Evolutionary conservation across 2,888 invertebrate species (phyloP), one percentile per base, ranked within the genome.

Genomic region (Thumatha senex): DNA sequence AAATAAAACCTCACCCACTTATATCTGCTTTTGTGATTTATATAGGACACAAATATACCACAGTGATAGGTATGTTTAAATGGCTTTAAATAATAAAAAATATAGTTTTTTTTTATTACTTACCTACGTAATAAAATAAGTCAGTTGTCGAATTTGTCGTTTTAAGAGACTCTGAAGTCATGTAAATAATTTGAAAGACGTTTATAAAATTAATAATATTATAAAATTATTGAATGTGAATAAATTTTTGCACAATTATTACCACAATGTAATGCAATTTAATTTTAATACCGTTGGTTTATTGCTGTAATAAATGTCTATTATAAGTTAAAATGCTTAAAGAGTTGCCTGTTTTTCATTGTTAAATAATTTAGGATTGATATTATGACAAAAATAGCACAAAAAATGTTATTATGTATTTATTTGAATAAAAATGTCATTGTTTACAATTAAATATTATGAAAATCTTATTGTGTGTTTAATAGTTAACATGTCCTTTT

Each of bases 401-500:
- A 51, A 65, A 56, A 40, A 31, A 49, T 42, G n/a, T 51, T 54
- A 31, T 35, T 50, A 48, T 56, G 36, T 51, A 54, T 64, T 52
- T 58, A 48, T 61, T 65, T 65, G 58, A 31, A 49, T 56, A 4
- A 24, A 5, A 24, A 4, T 52, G 44, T 44, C 46, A 53, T 72
- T 69, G 66, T 73, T 70, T 72, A 61, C 40, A 40, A 67, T 67
- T 58, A 67, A 67, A 67, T 58, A 65, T 54, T 56, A 58, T 57
- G 62, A 5, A 54, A 24, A 49, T 44, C 56, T 57, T 40, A 14
- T 39, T 51, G 53, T 65, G 70, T 66, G 50, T 72, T 76, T 65
- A 50, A 63, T 71, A 30, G 56, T 54, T 78, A 78, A 78, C 76
- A 78, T 76, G 72, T 75, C 73, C 43, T 29, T 56, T n/a, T 36